Base-by-base conservation (phyloP, 53 echinoderm and acorn worm genomes). In the Pentamera pediparva region DNA sequence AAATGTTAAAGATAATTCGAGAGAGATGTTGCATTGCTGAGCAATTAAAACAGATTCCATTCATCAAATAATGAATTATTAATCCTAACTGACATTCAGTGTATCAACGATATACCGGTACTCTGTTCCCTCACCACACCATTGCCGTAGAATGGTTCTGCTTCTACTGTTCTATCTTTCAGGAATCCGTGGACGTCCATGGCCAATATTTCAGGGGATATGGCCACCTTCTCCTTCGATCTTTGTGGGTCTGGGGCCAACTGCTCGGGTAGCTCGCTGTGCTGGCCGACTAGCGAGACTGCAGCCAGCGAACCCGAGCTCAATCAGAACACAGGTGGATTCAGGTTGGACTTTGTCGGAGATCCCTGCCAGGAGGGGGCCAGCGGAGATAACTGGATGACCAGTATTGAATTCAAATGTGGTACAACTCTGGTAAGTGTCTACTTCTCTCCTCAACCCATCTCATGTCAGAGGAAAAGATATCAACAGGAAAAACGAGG, bases 181-280 rank as follows among this genome's bases (percentile, higher is more conserved):
- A 67, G 67, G 67, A 67, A 67, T 47, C 67, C 67, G 9, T 67
- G 67, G 67, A 67, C 40, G 22, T 25, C 67, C 6, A 45, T 67
- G 6, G 67, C 67, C 2, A 25, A 67, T 6, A 17, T 67, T 22
- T 39, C 39, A 41, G 29, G 30, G 30, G 8, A 0, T 12, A 24
- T 28, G n/a, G 41, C 17, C 45, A 47, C 4, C 13, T 45, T 67
- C 15, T 67, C 67, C 27, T 40, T 67, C 45, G 45, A 28, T 21
- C 41, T 67, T 26, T 67, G 67, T 67, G 43, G 67, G 1, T 39
- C 65, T 6, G 19, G 21, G 24, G 1, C 67, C 25, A 29, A 43
- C 15, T 67, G 65, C 40, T 0, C 34, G 4, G 26, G 25, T 4
- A 67, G 28, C 29, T 67, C 67, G 30, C 25, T 67, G 4, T 67